Evolutionary conservation across 2,888 invertebrate genomes (phyloP), one percentile per base, ranked within the genome.

Genomic region (Netelia virgata): DNA sequence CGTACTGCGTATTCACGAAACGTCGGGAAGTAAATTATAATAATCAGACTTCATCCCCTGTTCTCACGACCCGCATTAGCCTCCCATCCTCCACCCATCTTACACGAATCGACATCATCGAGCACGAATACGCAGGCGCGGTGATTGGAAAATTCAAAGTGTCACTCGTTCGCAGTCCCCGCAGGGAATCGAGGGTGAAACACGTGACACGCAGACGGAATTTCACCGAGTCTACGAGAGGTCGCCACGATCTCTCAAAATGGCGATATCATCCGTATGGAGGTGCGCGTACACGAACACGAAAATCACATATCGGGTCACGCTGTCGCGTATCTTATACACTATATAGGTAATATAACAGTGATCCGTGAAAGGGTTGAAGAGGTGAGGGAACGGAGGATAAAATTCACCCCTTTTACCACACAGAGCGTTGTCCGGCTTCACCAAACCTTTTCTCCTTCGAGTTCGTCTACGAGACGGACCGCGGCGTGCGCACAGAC

Each of bases 221-320:
- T 83, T 83, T 74, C 82, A 84, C 82, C 86, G 86, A 81, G 87
- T 86, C 83, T 81, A 61, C 75, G 74, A 83, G 87, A 87, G 82
- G 84, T 74, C 77, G 80, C 74, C 70, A 70, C 78, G 79, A 53
- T 84, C 85, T 82, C 86, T 84, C 89, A 89, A 89, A 87, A 90
- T 89, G 90, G 89, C 89, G 88, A 86, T 85, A 84, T 72, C 77
- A 70, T 66, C 79, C 79, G 66, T 72, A 72, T 61, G 73, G 77
- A 64, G 69, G 68, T 20, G 64, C 28, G 57, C 47, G 41, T 66
- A 59, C 74, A 84, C 55, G 68, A 43, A 36, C 55, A 47, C 77
- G n/a, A 20, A 77, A 63, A 69, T 50, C 70, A 77, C 74, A 73
- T 74, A 55, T 57, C 55, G 61, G 72, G 59, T 83, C 61, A 76